phyloP scores from a whole-genome alignment of 2,888 invertebrate species.

The Nomada fucata region DNA sequence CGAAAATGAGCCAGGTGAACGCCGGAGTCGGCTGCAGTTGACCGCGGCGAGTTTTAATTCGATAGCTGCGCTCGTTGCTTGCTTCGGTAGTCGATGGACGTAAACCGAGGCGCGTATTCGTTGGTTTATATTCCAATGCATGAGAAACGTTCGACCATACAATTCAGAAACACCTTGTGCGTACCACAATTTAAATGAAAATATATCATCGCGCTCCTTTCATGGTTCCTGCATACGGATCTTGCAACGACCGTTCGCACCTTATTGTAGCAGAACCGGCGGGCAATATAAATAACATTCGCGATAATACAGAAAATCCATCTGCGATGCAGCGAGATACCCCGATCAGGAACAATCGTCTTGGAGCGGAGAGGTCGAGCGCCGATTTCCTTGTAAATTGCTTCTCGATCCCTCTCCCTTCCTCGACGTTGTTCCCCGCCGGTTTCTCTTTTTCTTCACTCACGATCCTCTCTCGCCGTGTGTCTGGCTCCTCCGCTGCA shows the following conservation, averaged over 20 bases:
- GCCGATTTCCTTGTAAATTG: slow-evolving; percentile 77
- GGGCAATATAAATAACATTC: slow-evolving; percentile 47
- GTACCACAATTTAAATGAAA: background rate
- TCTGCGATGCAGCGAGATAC: slow-evolving; percentile 57
- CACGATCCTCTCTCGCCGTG: slow-evolving; percentile 26
- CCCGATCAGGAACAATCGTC: slow-evolving; percentile 65
- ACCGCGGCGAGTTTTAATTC: background rate
- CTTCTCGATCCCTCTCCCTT: slow-evolving; percentile 66
- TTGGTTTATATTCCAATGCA: background rate
- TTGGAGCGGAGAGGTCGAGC: slow-evolving; percentile 51
- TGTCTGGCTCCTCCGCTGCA: slow-evolving; percentile 45
- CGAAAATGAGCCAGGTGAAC: slow-evolving; percentile 22
- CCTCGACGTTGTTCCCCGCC: slow-evolving; percentile 1
- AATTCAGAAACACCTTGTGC: background rate
- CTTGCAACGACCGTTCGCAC: background rate
- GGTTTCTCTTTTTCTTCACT: slow-evolving; percentile 45
- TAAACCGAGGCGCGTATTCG: too few species aligned
- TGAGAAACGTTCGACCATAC: background rate
- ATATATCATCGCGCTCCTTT: background rate
- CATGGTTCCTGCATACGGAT: background rate
- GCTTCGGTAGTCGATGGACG: too few species aligned
- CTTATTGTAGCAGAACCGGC: background rate
- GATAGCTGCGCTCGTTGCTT: too few species aligned
- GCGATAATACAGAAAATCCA: slow-evolving; percentile 65
- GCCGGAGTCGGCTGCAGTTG: background rate